Conservation (phyloP, 2,888 invertebrate species). For the Drosophila subquinaria region DNA sequence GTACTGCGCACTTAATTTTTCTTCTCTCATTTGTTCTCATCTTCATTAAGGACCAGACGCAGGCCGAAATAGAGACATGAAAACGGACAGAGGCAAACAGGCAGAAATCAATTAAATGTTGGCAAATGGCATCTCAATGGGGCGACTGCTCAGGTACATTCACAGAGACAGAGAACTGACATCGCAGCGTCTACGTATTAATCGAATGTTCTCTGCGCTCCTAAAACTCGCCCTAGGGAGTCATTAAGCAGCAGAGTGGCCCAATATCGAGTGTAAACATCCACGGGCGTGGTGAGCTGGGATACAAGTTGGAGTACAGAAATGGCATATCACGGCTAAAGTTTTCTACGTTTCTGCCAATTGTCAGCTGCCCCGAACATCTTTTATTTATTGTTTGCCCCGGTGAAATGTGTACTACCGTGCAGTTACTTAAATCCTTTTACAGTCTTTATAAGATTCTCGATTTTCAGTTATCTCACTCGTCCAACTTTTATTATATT, state of each 20-base stretch:
- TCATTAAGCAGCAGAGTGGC: conserved; percentile 55
- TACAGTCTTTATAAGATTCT: not conserved
- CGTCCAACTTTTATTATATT: not conserved
- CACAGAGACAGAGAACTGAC: conserved; percentile 12
- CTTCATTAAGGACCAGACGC: conserved; percentile 56
- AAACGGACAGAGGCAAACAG: conserved; percentile 18
- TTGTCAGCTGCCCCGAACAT: conserved; percentile 22
- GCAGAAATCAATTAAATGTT: conserved; percentile 70
- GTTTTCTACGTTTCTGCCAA: conserved; percentile 16
- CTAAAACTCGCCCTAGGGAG: conserved; percentile 64
- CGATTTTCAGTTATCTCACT: not conserved
- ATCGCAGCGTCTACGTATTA: conserved; percentile 24
- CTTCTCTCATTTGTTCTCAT: conserved; percentile 33
- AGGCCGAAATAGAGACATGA: conserved; percentile 25
- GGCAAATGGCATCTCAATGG: conserved; percentile 52
- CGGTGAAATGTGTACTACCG: not conserved
- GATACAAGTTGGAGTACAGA: not conserved
- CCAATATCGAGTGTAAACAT: conserved; percentile 44
- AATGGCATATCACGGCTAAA: conserved; percentile 10
- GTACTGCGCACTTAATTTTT: conserved; percentile 36
- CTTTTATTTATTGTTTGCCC: conserved; percentile 33
- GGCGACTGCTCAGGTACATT: conserved; percentile 25
- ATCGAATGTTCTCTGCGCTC: conserved; percentile 24
- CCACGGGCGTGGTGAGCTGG: conserved; percentile 12
- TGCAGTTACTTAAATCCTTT: not conserved